Percentiles rank a stretch among this genome's conserved stretches.
These are phyloP conservation scores for Macroglossus sobrinus DNA, from an alignment of 2,113 vertebrate species.

Conservation along the genomic window DNA sequence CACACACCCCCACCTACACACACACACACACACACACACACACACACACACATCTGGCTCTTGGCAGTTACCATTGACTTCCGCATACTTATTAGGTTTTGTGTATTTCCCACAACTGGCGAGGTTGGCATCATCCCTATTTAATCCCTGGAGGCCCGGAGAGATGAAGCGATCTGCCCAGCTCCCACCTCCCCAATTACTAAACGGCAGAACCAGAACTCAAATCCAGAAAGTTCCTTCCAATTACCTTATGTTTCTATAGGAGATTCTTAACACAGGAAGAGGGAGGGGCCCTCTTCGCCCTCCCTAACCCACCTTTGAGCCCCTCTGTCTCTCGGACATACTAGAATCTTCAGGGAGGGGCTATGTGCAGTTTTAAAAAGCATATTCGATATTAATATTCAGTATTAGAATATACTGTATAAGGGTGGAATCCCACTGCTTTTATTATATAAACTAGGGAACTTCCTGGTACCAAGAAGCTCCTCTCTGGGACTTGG, in stretches of 20 bases:
- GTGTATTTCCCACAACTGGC: rapidly evolving
- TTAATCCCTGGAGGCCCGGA: not conserved
- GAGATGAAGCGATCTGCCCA: not conserved
- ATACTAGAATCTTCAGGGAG: not conserved
- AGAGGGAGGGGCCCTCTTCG: rapidly evolving
- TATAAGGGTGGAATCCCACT: not conserved
- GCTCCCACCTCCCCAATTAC: no score
- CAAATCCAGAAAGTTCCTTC: not conserved
- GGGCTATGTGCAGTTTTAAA: not conserved
- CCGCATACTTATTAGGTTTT: not conserved
- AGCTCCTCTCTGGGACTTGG: not conserved
- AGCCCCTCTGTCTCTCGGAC: not conserved
- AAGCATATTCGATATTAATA: not conserved
- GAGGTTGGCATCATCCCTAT: not conserved
- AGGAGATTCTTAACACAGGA: not conserved
- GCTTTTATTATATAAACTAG: not conserved
- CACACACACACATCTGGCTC: not conserved
- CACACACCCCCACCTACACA: rapidly evolving
- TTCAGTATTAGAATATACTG: not conserved
- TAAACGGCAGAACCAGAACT: not conserved
- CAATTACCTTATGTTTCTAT: not conserved
- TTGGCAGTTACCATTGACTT: not conserved
- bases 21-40: no score
- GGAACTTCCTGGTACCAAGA: not conserved
- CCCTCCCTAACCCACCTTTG: not conserved